Conservation (phyloP, 1,140 invertebrate genomes). For the Danaus melanippus region DNA sequence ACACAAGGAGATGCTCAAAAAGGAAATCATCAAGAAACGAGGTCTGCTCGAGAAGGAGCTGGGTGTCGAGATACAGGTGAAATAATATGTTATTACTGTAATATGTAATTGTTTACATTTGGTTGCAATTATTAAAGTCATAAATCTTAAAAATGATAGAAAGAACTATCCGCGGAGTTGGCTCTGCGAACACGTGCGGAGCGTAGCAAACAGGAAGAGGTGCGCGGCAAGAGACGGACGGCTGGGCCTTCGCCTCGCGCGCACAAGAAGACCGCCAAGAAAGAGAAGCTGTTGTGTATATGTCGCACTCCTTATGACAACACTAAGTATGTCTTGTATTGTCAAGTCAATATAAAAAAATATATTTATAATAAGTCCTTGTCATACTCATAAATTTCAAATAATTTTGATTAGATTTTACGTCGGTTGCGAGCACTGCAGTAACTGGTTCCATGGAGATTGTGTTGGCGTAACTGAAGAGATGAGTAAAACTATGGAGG, state of each 20-base stretch:
- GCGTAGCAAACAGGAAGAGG: conserved; percentile 80
- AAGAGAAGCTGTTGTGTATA: conserved; percentile 92
- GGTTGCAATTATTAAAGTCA: too few species aligned
- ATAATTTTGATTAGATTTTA: conserved; percentile 83
- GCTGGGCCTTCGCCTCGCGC: conserved; percentile 29
- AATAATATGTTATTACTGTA: neutral
- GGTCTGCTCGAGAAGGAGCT: conserved; percentile 92
- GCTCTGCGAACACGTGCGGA: conserved; percentile 79
- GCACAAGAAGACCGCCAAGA: conserved; percentile 72
- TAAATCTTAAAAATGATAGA: conserved; percentile 53
- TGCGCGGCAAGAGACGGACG: conserved; percentile 51
- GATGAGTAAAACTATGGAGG: conserved; percentile 91
- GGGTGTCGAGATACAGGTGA: conserved; percentile 89
- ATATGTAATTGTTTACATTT: neutral
- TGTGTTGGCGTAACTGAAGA: conserved; percentile 96
- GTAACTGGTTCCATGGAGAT: conserved; percentile 98
- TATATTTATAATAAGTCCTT: neutral
- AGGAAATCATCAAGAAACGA: conserved; percentile 93
- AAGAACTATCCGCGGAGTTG: conserved; percentile 80
- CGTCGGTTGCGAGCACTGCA: conserved; percentile 96
- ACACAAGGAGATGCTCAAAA: conserved; percentile 94
- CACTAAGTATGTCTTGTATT: conserved; percentile 78
- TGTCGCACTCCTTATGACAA: conserved; percentile 97
- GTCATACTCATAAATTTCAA: conserved; percentile 2
- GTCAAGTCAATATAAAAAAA: neutral